Conservation (phyloP, 2,797 vertebrate species). For the Ptychobarbus kaznakovi region DNA sequence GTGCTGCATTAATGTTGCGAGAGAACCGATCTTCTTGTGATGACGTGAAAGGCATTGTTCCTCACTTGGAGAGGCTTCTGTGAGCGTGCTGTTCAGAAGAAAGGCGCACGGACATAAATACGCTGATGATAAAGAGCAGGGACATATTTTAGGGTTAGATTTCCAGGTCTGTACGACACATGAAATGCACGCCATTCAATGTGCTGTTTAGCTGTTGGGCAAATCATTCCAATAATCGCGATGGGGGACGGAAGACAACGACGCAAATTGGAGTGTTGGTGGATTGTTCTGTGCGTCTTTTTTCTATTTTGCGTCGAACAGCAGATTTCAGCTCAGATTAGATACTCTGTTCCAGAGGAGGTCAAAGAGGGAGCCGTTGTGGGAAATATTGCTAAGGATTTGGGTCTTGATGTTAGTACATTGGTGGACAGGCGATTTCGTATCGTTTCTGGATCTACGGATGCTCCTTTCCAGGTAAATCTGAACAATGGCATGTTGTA, state of each 20-base stretch:
- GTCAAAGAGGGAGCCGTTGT: conserved; percentile 73
- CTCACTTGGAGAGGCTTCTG: conserved; percentile 8
- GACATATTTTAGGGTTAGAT: background rate
- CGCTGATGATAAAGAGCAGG: background rate
- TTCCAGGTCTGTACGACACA: background rate
- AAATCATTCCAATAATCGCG: background rate
- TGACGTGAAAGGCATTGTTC: conserved; percentile 19
- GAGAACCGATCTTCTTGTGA: background rate
- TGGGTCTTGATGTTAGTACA: conserved; percentile 71
- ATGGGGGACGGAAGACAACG: conserved; percentile 43
- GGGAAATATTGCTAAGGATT: conserved; percentile 79
- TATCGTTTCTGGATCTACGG: conserved; percentile 73
- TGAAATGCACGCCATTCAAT: background rate
- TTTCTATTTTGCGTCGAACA: background rate
- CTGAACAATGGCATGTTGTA: conserved; percentile 65
- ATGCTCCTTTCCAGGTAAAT: conserved; percentile 66
- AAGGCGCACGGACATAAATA: background rate
- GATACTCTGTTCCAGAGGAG: conserved; percentile 74
- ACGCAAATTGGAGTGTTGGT: background rate
- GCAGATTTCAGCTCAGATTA: conserved; percentile 66
- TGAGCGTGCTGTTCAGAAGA: background rate
- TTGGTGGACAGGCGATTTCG: conserved; percentile 72
- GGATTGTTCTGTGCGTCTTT: background rate
- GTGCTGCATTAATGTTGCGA: background rate
- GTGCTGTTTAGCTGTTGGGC: background rate